Conservation (phyloP, 1,140 invertebrate genomes). For the Trichonephila clavipes region DNA sequence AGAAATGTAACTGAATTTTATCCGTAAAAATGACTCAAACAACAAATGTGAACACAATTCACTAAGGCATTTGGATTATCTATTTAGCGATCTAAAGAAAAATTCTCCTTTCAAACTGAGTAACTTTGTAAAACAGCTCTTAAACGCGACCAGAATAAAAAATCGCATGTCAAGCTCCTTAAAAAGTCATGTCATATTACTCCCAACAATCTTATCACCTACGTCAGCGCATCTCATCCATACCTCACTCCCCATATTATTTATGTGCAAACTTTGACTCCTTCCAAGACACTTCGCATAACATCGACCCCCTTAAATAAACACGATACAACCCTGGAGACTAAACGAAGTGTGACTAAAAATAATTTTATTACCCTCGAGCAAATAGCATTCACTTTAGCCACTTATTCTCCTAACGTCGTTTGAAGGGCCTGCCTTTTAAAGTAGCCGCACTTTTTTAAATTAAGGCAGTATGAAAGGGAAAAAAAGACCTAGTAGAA, state of each 20-base stretch:
- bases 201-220: background rate
- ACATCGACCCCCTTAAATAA: background rate
- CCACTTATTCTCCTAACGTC: slow-evolving; percentile 7
- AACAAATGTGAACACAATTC: too few species aligned
- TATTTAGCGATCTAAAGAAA: too few species aligned
- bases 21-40: too few species aligned
- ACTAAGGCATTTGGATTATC: too few species aligned
- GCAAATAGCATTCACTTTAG: slow-evolving; percentile 10
- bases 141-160: too few species aligned
- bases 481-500: background rate
- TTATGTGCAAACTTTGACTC: background rate
- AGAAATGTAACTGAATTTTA: too few species aligned
- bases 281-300: background rate
- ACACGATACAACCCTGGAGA: background rate
- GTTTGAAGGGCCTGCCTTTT: slow-evolving; percentile 6
- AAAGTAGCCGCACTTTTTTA: background rate
- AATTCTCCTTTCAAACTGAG: too few species aligned
- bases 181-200: background rate
- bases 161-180: too few species aligned
- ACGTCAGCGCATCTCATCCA: background rate
- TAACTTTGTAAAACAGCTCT: too few species aligned
- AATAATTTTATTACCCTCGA: slow-evolving; percentile 30
- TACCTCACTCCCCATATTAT: background rate
- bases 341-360: slow-evolving; percentile 14
- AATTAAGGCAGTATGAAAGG: background rate